phyloP scores from a whole-genome alignment of 2,113 vertebrate genomes.

The Heloderma charlesbogerti region DNA sequence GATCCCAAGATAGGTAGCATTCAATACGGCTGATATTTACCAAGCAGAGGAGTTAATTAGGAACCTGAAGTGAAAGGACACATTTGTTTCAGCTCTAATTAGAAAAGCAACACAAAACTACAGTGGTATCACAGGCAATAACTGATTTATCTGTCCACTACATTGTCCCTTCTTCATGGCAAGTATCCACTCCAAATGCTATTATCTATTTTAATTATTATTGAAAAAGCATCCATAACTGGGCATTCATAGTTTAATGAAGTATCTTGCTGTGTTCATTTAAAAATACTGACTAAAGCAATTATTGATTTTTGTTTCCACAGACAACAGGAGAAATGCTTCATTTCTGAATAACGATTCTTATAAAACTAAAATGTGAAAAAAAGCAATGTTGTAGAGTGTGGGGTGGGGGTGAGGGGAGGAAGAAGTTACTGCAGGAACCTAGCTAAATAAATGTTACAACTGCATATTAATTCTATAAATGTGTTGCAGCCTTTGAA shows the following conservation, averaged over 20 bases:
- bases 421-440: not conserved
- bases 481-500: conserved; percentile 21
- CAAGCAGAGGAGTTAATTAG: not conserved
- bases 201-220: conserved; percentile 67
- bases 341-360: conserved; percentile 59
- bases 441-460: not conserved
- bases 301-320: conserved; percentile 37
- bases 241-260: conserved; percentile 63
- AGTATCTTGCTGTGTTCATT: conserved; percentile 61
- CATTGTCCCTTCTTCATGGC: conserved; percentile 44
- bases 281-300: conserved; percentile 68
- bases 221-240: conserved; percentile 50
- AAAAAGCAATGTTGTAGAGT: conserved; percentile 32
- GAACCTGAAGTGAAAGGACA: conserved; percentile 1
- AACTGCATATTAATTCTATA: not conserved
- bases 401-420: not conserved
- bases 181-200: conserved; percentile 44
- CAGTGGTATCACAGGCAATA: conserved; percentile 51
- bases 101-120: conserved; percentile 44
- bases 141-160: conserved; percentile 37
- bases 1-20: too few species aligned
- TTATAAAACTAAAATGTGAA: conserved; percentile 56
- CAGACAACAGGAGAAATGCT: conserved; percentile 39
- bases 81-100: not conserved
- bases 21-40: not conserved